Conservation (phyloP, 2,113 vertebrate species). For the Microcebus jonahi region DNA sequence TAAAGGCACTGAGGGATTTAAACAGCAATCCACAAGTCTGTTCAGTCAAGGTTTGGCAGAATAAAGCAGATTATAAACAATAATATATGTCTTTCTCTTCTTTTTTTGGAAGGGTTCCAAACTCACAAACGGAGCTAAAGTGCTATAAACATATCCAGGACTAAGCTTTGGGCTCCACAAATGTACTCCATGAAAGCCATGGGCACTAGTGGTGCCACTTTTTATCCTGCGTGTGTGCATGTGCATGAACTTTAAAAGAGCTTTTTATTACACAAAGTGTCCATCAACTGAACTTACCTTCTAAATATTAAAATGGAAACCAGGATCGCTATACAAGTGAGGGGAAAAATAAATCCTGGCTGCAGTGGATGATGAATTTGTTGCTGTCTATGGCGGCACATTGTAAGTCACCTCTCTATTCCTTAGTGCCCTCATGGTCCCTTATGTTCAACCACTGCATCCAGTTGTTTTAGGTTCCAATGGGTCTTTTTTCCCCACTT, state of each 20-base stretch:
- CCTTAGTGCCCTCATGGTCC: neutral
- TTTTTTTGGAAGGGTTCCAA: constrained; percentile 86
- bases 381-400: neutral
- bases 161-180: constrained; percentile 74
- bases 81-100: constrained; percentile 87
- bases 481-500: neutral
- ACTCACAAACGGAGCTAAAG: constrained; percentile 86
- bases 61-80: constrained; percentile 95
- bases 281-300: constrained; percentile 77
- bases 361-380: neutral
- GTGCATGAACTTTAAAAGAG: constrained; percentile 54
- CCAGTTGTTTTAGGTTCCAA: neutral
- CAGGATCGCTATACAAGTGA: constrained; percentile 33
- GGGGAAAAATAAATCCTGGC: constrained; percentile 62
- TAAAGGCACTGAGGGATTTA: constrained; percentile 93
- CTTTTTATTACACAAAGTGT: constrained; percentile 77
- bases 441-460: neutral
- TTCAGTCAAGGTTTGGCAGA: constrained; percentile 88
- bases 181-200: constrained; percentile 77
- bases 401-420: neutral
- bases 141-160: constrained; percentile 86
- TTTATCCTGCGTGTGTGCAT: neutral
- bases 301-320: constrained; percentile 72
- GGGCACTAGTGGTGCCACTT: neutral
- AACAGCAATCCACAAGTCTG: constrained; percentile 88